These are phyloP conservation scores for Heliconius hewitsoni DNA, from an alignment of 1,140 invertebrate genomes.

Conservation along the genomic window DNA sequence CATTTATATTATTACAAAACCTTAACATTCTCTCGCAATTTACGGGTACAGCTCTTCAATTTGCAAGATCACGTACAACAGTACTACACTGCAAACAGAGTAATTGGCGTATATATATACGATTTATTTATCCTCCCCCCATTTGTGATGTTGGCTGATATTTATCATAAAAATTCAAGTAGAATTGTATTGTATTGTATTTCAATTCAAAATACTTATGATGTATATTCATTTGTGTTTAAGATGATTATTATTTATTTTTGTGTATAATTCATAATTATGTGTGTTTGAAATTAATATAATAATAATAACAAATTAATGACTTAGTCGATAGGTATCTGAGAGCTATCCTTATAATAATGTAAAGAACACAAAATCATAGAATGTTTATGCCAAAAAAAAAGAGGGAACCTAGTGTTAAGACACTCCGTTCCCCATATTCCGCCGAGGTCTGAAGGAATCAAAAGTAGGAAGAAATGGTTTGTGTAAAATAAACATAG, in stretches of 20 bases:
- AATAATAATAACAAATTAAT: background rate
- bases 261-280: background rate
- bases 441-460: no score
- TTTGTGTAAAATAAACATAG: no score
- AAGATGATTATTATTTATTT: background rate
- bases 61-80: slow-evolving; percentile 7
- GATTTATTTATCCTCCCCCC: slow-evolving; percentile 14
- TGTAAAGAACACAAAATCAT: no score
- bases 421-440: no score
- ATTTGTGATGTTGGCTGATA: background rate
- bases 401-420: no score
- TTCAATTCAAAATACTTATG: background rate
- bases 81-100: slow-evolving; percentile 14
- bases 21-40: background rate
- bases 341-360: no score
- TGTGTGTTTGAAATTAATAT: background rate
- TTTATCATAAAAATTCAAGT: background rate
- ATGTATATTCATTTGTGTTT: background rate
- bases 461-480: no score
- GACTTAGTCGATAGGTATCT: no score
- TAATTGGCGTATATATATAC: background rate
- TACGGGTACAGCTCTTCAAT: background rate
- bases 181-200: background rate
- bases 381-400: no score
- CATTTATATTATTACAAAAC: background rate